Base-by-base conservation (phyloP, 2,113 vertebrate genomes). In the Megatriorchis doriae region DNA sequence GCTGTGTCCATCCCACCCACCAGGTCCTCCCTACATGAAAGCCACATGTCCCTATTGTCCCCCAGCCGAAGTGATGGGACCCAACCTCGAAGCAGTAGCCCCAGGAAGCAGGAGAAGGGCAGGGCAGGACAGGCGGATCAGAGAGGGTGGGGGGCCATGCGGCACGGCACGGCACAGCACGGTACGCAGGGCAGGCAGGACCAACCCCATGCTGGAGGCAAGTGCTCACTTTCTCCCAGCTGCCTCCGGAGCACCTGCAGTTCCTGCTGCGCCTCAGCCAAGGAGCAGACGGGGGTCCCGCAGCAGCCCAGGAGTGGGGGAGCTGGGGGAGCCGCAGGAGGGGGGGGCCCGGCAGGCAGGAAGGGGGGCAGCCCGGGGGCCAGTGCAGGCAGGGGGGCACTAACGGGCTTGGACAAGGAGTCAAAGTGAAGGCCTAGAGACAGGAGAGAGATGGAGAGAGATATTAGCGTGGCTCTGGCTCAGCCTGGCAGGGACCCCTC, bases 211-310 rank as follows among this genome's bases (percentile, higher is more conserved):
- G 68, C 32, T 2, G 7, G 86, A 90, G 92, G 79, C 73, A 21
- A 0, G 0, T 77, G 92, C 98, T 99, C 98, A 98, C 97, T 98
- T 98, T 98, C 98, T 97, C 98, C 98, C 94, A 99, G 96, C 97
- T 99, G 99, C 96, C 97, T 99, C 97, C 98, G 99, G 92, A 99
- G 98, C 98, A 98, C 98, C 98, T 99, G 99, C 95, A 99, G 98
- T 91, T 99, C 99, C 98, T 99, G 99, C 65, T 99, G 99, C 9
- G 98, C 99, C 95, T 99, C 98, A 0, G 98, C 98, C 98, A 99
- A 89, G 85, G 98, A 99, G 98, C 99, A 99, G 56, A 88, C 71
- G 0, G 94, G 96, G 34, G 96, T 79, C 79, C 97, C 93, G 0
- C 97, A 98, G 97, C 98, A 98, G 94, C 98, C 96, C 79, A 98